Percentiles rank a stretch among this genome's conserved stretches.
phyloP scores from a whole-genome alignment of 2,888 invertebrate species.

The Nomada lathburiana region DNA sequence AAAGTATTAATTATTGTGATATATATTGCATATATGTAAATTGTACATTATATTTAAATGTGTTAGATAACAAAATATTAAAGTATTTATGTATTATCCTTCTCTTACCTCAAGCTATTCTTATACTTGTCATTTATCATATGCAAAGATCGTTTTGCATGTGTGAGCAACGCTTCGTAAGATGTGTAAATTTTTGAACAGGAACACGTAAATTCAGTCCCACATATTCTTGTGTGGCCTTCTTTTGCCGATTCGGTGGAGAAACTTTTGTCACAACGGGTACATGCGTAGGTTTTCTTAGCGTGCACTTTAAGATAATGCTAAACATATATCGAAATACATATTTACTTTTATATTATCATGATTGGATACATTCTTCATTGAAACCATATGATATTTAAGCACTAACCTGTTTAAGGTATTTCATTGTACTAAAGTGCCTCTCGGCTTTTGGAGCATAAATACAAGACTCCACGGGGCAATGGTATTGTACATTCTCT shows the following conservation, averaged over 20 bases:
- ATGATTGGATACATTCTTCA: not conserved
- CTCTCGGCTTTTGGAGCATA: constrained; percentile 78
- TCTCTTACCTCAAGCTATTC: constrained; percentile 72
- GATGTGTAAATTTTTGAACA: constrained; percentile 81
- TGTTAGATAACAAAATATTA: constrained; percentile 17
- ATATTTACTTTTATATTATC: constrained; percentile 1
- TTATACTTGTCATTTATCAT: constrained; percentile 80
- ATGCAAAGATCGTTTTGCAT: constrained; percentile 81
- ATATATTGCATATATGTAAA: constrained; percentile 20
- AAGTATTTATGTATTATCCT: constrained; percentile 15
- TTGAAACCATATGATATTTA: not conserved
- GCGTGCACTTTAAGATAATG: constrained; percentile 85
- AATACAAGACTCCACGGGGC: constrained; percentile 80
- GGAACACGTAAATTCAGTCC: constrained; percentile 80
- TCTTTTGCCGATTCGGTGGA: constrained; percentile 82
- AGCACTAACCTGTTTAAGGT: constrained; percentile 82
- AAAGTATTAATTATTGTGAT: constrained; percentile 31
- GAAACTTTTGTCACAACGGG: constrained; percentile 82
- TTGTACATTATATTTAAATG: not conserved
- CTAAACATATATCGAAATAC: constrained; percentile 69
- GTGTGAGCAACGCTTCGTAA: constrained; percentile 83
- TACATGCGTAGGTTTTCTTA: constrained; percentile 81
- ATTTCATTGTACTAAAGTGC: constrained; percentile 81
- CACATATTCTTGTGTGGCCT: constrained; percentile 82
- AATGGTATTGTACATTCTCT: constrained; percentile 79